These are phyloP conservation scores for Caenorhabditis brenneri DNA, from an alignment of 1,140 invertebrate species.

Conservation along the genomic window DNA sequence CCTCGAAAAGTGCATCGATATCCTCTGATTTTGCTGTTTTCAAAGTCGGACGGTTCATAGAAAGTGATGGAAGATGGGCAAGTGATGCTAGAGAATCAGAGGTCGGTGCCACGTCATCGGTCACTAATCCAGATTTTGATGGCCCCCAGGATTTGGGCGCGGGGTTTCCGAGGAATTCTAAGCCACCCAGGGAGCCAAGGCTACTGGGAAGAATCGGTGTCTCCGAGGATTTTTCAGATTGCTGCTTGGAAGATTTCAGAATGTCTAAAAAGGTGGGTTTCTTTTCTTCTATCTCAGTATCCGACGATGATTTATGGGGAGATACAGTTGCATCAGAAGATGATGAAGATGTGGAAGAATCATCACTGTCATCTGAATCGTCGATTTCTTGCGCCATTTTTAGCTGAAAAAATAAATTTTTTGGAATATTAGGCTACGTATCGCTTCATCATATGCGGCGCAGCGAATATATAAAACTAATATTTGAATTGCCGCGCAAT, in stretches of 20 bases:
- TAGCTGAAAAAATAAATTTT: too few species aligned
- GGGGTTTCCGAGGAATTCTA: neutral
- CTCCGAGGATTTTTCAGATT: neutral
- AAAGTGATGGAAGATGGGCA: neutral
- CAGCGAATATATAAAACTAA: too few species aligned
- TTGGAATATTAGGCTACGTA: too few species aligned
- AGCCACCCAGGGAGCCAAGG: too few species aligned
- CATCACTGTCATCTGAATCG: neutral
- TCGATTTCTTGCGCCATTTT: neutral
- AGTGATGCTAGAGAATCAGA: neutral
- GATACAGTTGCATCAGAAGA: neutral
- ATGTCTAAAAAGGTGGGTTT: neutral
- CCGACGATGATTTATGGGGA: neutral
- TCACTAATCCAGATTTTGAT: neutral
- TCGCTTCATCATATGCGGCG: too few species aligned
- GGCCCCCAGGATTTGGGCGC: neutral
- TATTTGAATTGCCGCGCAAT: too few species aligned
- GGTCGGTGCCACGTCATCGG: constrained; percentile 8
- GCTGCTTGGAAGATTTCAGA: too few species aligned
- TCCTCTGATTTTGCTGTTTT: neutral
- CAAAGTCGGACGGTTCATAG: neutral
- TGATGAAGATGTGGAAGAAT: neutral
- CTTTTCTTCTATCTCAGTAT: neutral
- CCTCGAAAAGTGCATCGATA: neutral
- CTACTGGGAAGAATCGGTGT: too few species aligned